Evolutionary conservation across 2,113 vertebrate genomes (phyloP).

Genomic region (Porphyrio hochstetteri): DNA sequence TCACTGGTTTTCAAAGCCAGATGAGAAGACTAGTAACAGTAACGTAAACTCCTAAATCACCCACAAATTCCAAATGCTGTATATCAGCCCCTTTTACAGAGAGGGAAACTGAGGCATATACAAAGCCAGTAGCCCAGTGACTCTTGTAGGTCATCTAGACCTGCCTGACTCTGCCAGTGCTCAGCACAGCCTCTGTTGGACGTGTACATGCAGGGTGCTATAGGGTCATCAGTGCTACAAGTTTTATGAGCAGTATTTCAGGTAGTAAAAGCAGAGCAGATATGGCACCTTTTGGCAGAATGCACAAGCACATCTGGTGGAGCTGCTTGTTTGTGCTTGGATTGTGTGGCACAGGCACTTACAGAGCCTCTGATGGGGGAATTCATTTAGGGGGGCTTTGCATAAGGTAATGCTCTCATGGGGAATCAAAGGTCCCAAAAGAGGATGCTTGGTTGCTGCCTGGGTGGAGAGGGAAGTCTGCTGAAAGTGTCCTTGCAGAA

Average conservation of each 20-base stretch:
- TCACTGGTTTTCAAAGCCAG: background rate
- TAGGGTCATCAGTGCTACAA: background rate
- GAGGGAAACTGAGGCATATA: background rate
- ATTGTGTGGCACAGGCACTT: background rate
- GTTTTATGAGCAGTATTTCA: background rate
- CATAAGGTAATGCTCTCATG: fast-evolving
- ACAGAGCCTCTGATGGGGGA: background rate
- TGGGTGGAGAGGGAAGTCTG: background rate
- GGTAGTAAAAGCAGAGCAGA: background rate
- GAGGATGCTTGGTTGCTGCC: background rate
- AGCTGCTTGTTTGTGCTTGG: background rate
- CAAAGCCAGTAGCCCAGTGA: background rate
- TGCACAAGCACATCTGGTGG: background rate
- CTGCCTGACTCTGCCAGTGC: background rate
- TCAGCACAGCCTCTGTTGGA: background rate
- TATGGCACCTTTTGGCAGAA: background rate
- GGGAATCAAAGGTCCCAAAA: background rate
- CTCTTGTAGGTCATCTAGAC: background rate
- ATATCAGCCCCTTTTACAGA: background rate
- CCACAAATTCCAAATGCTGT: background rate
- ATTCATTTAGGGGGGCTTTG: background rate
- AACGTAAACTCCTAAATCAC: background rate
- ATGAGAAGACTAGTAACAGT: background rate
- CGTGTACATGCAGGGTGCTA: background rate
- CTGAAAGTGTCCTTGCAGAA: background rate